Conservation (phyloP, 2,113 vertebrate genomes). For the Pachyramphus minor region DNA sequence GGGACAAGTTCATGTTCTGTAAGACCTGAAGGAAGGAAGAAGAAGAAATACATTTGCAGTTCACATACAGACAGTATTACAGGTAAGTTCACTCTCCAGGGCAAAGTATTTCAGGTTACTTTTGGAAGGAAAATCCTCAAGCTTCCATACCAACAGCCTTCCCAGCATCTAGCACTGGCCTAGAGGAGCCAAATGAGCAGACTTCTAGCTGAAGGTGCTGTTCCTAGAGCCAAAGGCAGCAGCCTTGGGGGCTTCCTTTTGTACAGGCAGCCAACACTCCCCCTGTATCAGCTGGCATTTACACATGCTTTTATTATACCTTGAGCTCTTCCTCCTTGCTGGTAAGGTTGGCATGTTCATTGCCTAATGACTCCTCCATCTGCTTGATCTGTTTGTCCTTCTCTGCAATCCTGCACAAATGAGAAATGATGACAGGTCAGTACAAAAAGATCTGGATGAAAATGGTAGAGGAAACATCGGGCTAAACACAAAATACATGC, state of each 20-base stretch:
- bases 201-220: neutral
- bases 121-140: neutral
- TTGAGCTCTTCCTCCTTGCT: conserved; percentile 82
- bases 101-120: neutral
- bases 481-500: neutral
- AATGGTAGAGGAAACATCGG: neutral
- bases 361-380: conserved; percentile 78
- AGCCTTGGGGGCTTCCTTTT: neutral
- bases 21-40: conserved; percentile 75
- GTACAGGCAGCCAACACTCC: neutral
- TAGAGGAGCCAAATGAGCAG: neutral
- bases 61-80: neutral
- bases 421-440: neutral
- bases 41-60: neutral
- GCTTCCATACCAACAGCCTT: neutral
- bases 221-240: neutral
- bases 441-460: neutral
- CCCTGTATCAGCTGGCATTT: neutral
- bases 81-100: neutral
- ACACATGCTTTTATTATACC: conserved; percentile 51
- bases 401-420: conserved; percentile 74
- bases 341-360: conserved; percentile 72
- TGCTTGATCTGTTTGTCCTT: conserved; percentile 81
- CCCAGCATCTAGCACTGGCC: neutral
- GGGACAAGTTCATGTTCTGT: conserved; percentile 86